These are phyloP conservation scores for Seira ritae DNA, from an alignment of 2,888 invertebrate genomes.

Conservation along the genomic window DNA sequence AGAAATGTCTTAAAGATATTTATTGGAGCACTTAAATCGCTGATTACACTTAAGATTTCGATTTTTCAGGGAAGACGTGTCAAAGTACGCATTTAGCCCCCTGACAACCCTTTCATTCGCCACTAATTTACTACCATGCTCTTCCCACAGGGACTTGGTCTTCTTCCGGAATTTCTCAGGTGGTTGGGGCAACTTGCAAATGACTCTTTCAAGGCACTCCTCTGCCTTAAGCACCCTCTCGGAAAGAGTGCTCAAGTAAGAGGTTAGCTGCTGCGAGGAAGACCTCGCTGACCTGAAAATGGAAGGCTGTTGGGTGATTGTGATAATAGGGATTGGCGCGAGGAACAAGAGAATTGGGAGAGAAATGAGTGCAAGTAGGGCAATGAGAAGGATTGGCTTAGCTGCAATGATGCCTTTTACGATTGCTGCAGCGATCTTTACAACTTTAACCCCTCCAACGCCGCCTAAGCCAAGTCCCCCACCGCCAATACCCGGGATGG, in stretches of 20 bases:
- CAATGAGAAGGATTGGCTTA: slow-evolving; percentile 68
- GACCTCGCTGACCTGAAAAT: slow-evolving; percentile 29
- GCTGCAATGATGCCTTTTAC: slow-evolving; percentile 65
- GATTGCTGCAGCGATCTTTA: slow-evolving; percentile 50
- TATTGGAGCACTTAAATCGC: slow-evolving; percentile 71
- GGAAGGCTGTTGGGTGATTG: slow-evolving; percentile 47
- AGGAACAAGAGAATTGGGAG: slow-evolving; percentile 68
- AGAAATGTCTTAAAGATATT: slow-evolving; percentile 61
- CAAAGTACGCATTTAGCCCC: slow-evolving; percentile 71
- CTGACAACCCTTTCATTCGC: slow-evolving; percentile 60
- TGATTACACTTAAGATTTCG: slow-evolving; percentile 71
- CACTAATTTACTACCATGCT: slow-evolving; percentile 66
- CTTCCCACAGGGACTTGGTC: slow-evolving; percentile 69
- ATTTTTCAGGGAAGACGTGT: slow-evolving; percentile 60
- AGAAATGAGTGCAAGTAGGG: slow-evolving; percentile 65
- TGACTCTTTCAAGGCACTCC: slow-evolving; percentile 71
- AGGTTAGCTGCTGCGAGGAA: slow-evolving; percentile 27
- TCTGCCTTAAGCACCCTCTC: slow-evolving; percentile 69
- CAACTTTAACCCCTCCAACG: slow-evolving; percentile 43
- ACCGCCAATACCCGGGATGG: neutral
- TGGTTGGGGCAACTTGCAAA: slow-evolving; percentile 71
- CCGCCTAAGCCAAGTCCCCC: slow-evolving; percentile 30
- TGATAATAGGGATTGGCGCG: slow-evolving; percentile 71
- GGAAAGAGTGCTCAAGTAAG: slow-evolving; percentile 66
- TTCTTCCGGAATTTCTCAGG: slow-evolving; percentile 68